Evolutionary conservation across 2,888 invertebrate species (phyloP).

Genomic region (Acrobasis suavella): DNA sequence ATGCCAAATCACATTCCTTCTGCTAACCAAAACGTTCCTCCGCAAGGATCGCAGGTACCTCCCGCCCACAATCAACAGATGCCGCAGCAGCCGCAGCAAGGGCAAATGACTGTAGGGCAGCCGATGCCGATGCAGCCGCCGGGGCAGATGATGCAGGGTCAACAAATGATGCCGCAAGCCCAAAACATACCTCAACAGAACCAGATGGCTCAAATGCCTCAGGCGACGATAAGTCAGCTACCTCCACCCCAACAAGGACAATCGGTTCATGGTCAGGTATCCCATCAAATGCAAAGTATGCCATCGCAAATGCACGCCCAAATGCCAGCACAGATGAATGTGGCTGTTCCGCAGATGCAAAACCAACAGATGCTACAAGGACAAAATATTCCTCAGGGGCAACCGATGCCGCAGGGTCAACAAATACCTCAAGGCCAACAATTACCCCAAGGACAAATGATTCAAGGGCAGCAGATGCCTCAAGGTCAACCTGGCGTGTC

Average conservation of each 20-base stretch:
- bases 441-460: slow-evolving; percentile 23
- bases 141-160: slow-evolving; percentile 53
- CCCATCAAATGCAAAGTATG: slow-evolving; percentile 25
- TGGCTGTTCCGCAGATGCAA: slow-evolving; percentile 35
- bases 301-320: slow-evolving; percentile 36
- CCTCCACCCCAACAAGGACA: slow-evolving; percentile 36
- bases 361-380: slow-evolving; percentile 38
- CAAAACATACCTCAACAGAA: slow-evolving; percentile 48
- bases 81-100: slow-evolving; percentile 31
- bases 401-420: slow-evolving; percentile 35
- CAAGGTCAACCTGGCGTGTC: slow-evolving; percentile 37
- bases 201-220: slow-evolving; percentile 42
- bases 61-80: slow-evolving; percentile 48
- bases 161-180: slow-evolving; percentile 44
- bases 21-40: slow-evolving; percentile 44
- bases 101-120: slow-evolving; percentile 42
- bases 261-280: slow-evolving; percentile 28
- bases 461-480: slow-evolving; percentile 40
- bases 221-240: slow-evolving; percentile 51
- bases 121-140: slow-evolving; percentile 46
- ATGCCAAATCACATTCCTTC: slow-evolving; percentile 50
- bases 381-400: slow-evolving; percentile 38
- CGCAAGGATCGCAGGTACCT: slow-evolving; percentile 46
- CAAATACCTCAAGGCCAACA: slow-evolving; percentile 28
- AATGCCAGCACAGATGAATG: slow-evolving; percentile 43